These are phyloP conservation scores for Carettochelys insculpta DNA, from an alignment of 2,113 vertebrate genomes.

Conservation along the genomic window DNA sequence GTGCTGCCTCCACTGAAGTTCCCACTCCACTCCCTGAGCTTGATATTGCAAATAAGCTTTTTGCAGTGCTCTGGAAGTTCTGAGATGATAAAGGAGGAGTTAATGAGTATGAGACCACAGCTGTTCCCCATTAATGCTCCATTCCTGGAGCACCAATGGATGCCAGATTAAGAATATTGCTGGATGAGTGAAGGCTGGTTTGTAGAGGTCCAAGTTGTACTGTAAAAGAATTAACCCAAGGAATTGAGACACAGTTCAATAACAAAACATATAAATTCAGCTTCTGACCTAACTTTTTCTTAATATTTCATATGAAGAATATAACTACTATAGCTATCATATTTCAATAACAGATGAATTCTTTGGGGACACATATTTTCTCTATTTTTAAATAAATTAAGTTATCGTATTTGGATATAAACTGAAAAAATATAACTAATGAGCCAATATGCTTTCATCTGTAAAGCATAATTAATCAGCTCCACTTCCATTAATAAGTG, in stretches of 20 bases:
- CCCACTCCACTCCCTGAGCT: no score
- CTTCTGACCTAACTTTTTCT: not conserved
- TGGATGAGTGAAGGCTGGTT: no score
- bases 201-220: no score
- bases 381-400: not conserved
- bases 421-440: conserved; percentile 43
- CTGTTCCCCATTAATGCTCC: no score
- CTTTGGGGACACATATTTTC: not conserved
- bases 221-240: not conserved
- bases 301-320: not conserved
- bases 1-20: no score
- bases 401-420: conserved; percentile 34
- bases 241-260: conserved; percentile 4
- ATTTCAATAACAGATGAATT: not conserved
- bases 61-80: no score
- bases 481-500: conserved; percentile 49
- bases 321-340: not conserved
- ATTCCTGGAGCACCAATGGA: no score
- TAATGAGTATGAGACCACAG: no score
- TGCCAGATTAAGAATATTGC: no score
- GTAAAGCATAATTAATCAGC: conserved; percentile 44
- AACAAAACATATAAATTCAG: not conserved
- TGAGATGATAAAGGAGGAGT: no score
- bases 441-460: conserved; percentile 33
- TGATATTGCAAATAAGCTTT: no score